Base-by-base conservation (phyloP, 1,140 invertebrate genomes). In the Pseudomyrmex sp. region DNA sequence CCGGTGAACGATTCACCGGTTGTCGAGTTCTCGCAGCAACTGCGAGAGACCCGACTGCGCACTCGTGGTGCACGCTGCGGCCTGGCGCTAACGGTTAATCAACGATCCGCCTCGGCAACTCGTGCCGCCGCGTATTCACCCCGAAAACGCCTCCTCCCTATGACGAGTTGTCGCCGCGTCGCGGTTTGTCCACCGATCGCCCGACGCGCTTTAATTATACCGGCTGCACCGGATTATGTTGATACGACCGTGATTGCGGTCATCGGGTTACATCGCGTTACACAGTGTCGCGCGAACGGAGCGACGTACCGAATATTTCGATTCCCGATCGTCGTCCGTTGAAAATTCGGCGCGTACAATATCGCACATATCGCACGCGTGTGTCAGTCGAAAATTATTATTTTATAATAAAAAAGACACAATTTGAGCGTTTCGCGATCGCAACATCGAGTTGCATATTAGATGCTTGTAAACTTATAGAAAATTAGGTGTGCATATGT, bases 141-240 rank as follows among this genome's bases (percentile, higher is more conserved):
- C 62, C n/a, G 66, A 61, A 80, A 70, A 35, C 35, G 35, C 35
- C 76, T 15, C 76, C 66, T 72, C 66, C 44, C 54, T 80, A 80
- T 80, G 76, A 80, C 66, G 76, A 80, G 76, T 80, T 72, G 76
- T 80, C 76, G 54, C 76, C 76, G 44, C 65, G 65, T 13, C 20
- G 76, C 54, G 76, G 76, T 80, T 80, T 80, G 66, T 72, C 56
- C 76, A 59, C 66, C 76, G 76, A 80, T 80, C 56, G 66, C 44
- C 66, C 52, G 54, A n/a, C 66, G 66, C 44, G 65, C 66, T 80
- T 80, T 80, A 80, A 80, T 80, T 80, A 80, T 80, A 80, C 56
- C 54, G 54, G 44, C 54, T 70, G 35, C 66, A 13, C 44, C 44
- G n/a, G 66, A 80, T 80, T 80, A 80, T 80, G 76, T 80, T 80